A percentile compares a stretch with the other conserved stretches of the same genome.
Evolutionary conservation across 2,888 invertebrate species (phyloP).

Genomic region (Kryphioiulus occultus): DNA sequence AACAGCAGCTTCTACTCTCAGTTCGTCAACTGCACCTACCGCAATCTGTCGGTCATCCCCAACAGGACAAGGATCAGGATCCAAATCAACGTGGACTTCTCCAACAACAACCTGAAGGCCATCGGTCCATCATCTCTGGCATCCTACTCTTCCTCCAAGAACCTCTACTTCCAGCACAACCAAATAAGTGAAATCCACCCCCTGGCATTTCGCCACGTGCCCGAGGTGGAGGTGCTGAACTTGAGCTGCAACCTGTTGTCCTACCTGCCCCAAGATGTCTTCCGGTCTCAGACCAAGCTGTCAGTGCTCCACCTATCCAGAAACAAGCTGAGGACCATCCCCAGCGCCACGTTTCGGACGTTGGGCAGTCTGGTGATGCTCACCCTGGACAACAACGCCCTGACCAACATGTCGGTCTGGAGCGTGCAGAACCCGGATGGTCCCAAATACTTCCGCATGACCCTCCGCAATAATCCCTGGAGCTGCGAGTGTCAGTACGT

Average conservation of each 20-base stretch:
- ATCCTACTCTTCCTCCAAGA: not conserved
- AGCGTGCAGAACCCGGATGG: not conserved
- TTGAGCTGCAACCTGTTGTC: not conserved
- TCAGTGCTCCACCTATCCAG: not conserved
- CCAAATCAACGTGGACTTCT: not conserved
- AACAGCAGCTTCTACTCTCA: not conserved
- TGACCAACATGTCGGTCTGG: not conserved
- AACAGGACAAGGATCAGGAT: not conserved
- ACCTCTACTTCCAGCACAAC: not conserved
- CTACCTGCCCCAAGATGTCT: not conserved
- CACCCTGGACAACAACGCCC: not conserved
- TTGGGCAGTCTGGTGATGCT: not conserved
- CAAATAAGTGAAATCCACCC: not conserved
- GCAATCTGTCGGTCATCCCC: not conserved
- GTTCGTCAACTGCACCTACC: not conserved
- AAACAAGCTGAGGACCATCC: not conserved
- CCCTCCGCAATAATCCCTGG: not conserved
- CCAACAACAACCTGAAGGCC: not conserved
- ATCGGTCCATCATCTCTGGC: not conserved
- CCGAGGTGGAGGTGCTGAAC: not conserved
- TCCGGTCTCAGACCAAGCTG: not conserved
- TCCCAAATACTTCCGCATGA: not conserved
- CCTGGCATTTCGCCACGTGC: not conserved
- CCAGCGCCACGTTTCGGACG: not conserved
- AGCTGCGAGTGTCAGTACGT: not conserved